Conservation (phyloP, 2,797 vertebrate species). For the Rhadinocentrus ornatus region DNA sequence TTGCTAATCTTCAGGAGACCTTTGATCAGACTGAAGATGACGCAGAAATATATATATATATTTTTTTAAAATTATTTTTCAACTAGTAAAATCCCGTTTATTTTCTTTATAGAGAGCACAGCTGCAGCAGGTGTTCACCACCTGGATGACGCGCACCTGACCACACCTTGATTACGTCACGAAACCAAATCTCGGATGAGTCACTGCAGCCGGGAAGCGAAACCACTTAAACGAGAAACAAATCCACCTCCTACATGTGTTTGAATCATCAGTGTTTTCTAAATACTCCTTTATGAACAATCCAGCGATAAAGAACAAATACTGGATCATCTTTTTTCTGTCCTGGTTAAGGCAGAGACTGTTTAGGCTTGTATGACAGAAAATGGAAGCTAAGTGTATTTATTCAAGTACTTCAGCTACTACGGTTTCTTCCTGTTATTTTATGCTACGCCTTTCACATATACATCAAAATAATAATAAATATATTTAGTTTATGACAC, state of each 20-base stretch:
- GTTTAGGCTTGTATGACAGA: too few species aligned
- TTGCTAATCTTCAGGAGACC: neutral
- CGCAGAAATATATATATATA: neutral
- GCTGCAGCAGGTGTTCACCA: neutral
- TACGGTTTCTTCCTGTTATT: too few species aligned
- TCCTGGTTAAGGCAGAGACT: neutral
- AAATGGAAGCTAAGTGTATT: too few species aligned
- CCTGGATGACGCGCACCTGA: neutral
- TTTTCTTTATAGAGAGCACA: neutral
- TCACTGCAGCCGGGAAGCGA: conserved; percentile 51
- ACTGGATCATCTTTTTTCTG: neutral
- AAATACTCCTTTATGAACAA: neutral
- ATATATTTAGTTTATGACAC: too few species aligned
- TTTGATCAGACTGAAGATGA: neutral
- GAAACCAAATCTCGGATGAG: conserved; percentile 68
- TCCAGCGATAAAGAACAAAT: neutral
- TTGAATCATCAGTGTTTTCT: neutral
- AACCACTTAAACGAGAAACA: neutral
- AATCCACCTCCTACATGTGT: neutral
- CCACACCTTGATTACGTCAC: conserved; percentile 70
- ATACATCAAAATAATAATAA: too few species aligned
- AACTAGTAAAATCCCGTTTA: too few species aligned
- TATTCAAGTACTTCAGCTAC: too few species aligned
- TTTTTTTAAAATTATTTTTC: neutral
- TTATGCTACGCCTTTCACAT: too few species aligned